Evolutionary conservation across 1,140 invertebrate species (phyloP).

Genomic region (Drosophila pectinifera): DNA sequence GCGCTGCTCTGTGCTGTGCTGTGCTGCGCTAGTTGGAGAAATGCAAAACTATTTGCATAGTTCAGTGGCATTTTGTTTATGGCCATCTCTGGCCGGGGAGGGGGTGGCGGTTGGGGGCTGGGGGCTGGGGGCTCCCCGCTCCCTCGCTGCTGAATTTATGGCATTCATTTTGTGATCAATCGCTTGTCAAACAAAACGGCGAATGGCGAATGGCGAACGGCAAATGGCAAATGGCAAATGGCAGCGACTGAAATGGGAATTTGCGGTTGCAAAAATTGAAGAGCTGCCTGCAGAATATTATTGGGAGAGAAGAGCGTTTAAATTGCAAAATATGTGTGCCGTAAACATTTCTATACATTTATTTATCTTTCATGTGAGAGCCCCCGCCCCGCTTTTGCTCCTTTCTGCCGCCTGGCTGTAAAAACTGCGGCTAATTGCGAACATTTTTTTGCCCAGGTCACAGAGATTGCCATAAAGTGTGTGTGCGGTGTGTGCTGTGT

Average conservation of each 20-base stretch:
- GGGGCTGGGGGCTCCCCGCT: neutral
- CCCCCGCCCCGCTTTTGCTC: neutral
- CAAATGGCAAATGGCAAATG: constrained; percentile 55
- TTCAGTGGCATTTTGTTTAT: constrained; percentile 57
- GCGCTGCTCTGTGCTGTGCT: too few species aligned
- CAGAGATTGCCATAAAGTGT: constrained; percentile 68
- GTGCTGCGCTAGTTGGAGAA: constrained; percentile 51
- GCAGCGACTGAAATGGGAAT: constrained; percentile 64
- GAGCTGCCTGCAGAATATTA: constrained; percentile 22
- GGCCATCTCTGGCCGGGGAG: neutral
- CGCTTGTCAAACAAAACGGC: constrained; percentile 59
- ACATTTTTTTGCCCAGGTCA: constrained; percentile 61
- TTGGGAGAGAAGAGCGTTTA: constrained; percentile 36
- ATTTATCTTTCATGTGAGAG: constrained; percentile 40
- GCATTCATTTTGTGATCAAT: constrained; percentile 76
- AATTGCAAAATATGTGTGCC: constrained; percentile 34
- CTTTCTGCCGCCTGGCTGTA: constrained; percentile 23
- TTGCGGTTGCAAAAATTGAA: constrained; percentile 68
- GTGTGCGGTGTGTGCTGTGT: too few species aligned
- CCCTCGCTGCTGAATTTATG: constrained; percentile 61
- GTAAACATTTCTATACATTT: constrained; percentile 35
- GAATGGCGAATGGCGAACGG: constrained; percentile 42
- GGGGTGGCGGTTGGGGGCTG: too few species aligned
- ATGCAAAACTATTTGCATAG: constrained; percentile 77
- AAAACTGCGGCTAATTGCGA: constrained; percentile 74